Evolutionary conservation across 2,888 invertebrate species (phyloP).

Genomic region (Antitype chi): DNA sequence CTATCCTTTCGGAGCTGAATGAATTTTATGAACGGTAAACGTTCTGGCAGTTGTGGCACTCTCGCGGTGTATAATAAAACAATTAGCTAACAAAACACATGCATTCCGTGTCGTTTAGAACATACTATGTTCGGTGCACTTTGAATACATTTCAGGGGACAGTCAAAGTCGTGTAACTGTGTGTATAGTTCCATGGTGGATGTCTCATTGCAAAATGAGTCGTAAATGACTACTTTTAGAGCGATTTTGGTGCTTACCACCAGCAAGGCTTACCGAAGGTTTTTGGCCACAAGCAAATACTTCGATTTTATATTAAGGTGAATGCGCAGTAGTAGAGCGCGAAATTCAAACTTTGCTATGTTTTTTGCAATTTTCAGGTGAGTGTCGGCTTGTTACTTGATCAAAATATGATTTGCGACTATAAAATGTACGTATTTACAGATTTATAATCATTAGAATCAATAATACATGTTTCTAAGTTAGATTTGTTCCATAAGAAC

Average conservation of each 20-base stretch:
- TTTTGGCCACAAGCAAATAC: not conserved
- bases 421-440: no score
- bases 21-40: slow-evolving; percentile 12
- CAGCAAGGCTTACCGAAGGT: not conserved
- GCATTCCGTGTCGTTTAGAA: slow-evolving; percentile 24
- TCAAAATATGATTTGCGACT: no score
- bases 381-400: no score
- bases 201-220: not conserved
- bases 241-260: not conserved
- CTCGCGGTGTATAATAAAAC: slow-evolving; percentile 24
- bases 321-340: no score
- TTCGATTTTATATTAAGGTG: no score
- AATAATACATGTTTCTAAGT: no score
- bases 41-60: slow-evolving; percentile 23
- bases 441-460: no score
- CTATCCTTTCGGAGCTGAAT: not conserved
- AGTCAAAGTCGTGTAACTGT: slow-evolving; percentile 23
- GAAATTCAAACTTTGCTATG: no score
- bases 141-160: slow-evolving; percentile 16
- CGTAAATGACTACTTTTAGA: not conserved
- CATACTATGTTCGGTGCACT: slow-evolving; percentile 17
- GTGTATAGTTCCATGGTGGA: not conserved
- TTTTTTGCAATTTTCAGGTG: no score
- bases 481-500: no score
- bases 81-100: slow-evolving; percentile 30